phyloP scores from a whole-genome alignment of 2,797 vertebrate species.

The Muscicapa striata region DNA sequence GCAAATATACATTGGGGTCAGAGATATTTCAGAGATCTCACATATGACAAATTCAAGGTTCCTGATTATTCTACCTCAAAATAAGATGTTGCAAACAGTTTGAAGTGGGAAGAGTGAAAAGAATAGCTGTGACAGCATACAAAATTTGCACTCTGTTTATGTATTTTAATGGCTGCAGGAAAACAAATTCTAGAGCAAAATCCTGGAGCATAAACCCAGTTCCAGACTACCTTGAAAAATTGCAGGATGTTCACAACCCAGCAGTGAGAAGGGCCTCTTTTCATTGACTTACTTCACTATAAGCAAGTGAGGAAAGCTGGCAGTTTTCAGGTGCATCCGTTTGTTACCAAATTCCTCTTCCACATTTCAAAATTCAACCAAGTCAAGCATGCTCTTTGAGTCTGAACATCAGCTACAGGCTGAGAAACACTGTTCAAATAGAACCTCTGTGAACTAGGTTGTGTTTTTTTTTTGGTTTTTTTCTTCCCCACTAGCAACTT shows the following conservation, averaged over 20 bases:
- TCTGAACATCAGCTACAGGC: not conserved
- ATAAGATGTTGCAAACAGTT: not conserved
- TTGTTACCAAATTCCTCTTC: not conserved
- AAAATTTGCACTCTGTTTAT: not conserved
- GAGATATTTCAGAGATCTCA: not conserved
- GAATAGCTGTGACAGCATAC: not conserved
- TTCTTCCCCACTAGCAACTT: not conserved
- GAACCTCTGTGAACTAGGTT: not conserved
- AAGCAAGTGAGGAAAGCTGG: not conserved
- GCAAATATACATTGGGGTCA: not conserved
- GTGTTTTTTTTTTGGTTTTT: rapidly evolving
- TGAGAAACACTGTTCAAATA: not conserved
- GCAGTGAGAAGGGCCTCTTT: not conserved
- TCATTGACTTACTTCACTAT: not conserved
- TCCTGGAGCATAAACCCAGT: not conserved
- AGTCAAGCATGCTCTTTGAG: not conserved
- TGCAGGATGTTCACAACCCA: not conserved
- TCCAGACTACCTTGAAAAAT: not conserved
- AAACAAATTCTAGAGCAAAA: not conserved
- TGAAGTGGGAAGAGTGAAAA: not conserved
- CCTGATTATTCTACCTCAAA: not conserved
- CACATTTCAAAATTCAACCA: not conserved
- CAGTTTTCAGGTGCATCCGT: not conserved
- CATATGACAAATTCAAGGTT: not conserved
- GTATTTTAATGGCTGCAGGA: not conserved